Conservation (phyloP, 2,797 vertebrate species). For the Acropternis orthonyx region DNA sequence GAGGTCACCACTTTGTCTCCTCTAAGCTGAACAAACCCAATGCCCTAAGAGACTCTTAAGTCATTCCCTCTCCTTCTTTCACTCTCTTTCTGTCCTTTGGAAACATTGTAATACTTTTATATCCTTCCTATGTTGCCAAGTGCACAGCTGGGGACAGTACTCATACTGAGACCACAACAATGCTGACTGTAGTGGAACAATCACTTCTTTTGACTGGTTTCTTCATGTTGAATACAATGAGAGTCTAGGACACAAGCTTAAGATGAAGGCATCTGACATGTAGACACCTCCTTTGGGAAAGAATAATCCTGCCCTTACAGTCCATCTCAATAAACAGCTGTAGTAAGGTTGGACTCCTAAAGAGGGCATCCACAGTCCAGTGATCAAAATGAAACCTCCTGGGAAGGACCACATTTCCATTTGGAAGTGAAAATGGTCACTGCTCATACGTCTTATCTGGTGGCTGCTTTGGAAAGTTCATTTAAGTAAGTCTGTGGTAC, state of each 20-base stretch:
- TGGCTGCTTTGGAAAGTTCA: not conserved
- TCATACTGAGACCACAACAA: rapidly evolving
- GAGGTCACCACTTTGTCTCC: not conserved
- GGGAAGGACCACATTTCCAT: not conserved
- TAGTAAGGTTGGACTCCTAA: slow-evolving; percentile 5
- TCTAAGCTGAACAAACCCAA: not conserved
- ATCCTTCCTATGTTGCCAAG: not conserved
- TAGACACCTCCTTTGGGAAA: not conserved
- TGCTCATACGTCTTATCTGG: not conserved
- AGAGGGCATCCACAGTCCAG: not conserved
- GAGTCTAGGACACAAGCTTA: not conserved
- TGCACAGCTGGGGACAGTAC: not conserved
- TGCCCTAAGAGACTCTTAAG: not conserved
- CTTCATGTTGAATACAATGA: rapidly evolving
- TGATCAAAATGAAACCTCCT: not conserved
- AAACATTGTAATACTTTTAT: not conserved
- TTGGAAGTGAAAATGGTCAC: not conserved
- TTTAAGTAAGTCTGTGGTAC: not conserved
- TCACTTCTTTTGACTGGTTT: not conserved
- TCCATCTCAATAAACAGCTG: not conserved
- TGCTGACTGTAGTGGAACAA: not conserved
- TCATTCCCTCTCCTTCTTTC: not conserved
- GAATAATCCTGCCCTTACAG: not conserved
- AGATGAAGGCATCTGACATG: not conserved
- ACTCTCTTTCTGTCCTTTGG: not conserved